These are phyloP conservation scores for Apostichopus leukothele DNA, from an alignment of 53 echinoderm and acorn worm species.

Conservation along the genomic window DNA sequence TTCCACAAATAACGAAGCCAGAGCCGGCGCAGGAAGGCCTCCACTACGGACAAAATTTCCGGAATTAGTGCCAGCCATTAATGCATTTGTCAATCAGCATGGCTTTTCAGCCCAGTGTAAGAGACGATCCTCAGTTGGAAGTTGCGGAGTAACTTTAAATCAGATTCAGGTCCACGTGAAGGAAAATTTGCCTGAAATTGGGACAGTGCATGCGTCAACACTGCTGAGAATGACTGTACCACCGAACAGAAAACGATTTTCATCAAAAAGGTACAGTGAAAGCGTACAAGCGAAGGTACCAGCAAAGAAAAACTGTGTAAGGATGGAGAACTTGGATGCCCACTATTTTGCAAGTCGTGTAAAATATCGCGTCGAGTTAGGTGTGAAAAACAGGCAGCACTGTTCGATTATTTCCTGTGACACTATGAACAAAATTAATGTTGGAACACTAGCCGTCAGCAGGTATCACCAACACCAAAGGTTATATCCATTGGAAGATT, in stretches of 20 bases:
- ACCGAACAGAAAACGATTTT: background rate
- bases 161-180: conserved; percentile 18
- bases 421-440: conserved; percentile 21
- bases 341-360: conserved; percentile 13
- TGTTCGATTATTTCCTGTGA: conserved; percentile 14
- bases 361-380: conserved; percentile 6
- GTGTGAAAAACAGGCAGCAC: background rate
- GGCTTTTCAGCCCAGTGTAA: conserved; percentile 7
- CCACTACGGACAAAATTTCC: conserved; percentile 8
- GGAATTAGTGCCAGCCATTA: conserved; percentile 1
- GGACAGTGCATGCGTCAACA: background rate
- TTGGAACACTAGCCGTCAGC: conserved; percentile 50
- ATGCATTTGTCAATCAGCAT: background rate
- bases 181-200: conserved; percentile 17
- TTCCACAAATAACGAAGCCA: background rate
- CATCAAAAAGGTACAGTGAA: background rate
- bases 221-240: background rate
- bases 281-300: background rate
- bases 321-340: background rate
- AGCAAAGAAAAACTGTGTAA: background rate
- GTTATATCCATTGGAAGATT: conserved; percentile 38
- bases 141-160: background rate
- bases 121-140: conserved; percentile 5
- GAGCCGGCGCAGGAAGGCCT: background rate
- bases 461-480: conserved; percentile 49